Evolutionary conservation across 37 sponge, comb jelly and placozoan species (phyloP).

Genomic region (Hexactinellida sp.): DNA sequence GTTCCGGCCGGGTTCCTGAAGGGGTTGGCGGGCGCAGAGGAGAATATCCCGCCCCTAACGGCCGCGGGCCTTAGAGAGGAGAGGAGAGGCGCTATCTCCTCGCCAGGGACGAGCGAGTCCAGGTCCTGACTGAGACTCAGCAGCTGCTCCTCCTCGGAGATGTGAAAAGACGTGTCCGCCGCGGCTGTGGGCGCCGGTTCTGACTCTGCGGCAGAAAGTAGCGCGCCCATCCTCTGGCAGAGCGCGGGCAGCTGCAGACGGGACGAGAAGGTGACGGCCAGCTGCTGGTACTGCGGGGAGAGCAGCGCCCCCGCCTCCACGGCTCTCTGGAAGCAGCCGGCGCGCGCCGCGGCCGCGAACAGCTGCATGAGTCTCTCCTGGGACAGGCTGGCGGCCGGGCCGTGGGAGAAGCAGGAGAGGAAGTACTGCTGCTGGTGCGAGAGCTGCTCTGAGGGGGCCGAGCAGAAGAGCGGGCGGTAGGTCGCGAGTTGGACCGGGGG

Average conservation of each 20-base stretch:
- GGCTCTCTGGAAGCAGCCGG: constrained; percentile 6
- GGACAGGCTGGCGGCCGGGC: not conserved
- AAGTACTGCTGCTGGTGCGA: not conserved
- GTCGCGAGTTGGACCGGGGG: not conserved
- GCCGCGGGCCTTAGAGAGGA: not conserved
- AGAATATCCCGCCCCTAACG: not conserved
- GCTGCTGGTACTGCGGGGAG: not conserved
- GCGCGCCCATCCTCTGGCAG: not conserved
- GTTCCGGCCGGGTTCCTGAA: not conserved
- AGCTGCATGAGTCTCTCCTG: constrained; percentile 1
- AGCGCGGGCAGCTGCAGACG: not conserved
- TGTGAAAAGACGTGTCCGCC: not conserved
- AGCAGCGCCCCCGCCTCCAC: not conserved
- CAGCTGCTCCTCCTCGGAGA: not conserved
- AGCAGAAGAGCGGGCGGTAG: not conserved
- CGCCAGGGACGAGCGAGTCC: not conserved
- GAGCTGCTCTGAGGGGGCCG: not conserved
- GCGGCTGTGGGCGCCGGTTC: not conserved
- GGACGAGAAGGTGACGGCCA: not conserved
- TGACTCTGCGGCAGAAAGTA: not conserved
- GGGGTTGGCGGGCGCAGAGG: not conserved
- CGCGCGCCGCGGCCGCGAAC: not conserved
- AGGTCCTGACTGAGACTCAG: not conserved
- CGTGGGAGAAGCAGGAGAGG: not conserved
- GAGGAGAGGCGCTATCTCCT: not conserved